Conservation (phyloP, 2,797 vertebrate species). For the Lemur catta region DNA sequence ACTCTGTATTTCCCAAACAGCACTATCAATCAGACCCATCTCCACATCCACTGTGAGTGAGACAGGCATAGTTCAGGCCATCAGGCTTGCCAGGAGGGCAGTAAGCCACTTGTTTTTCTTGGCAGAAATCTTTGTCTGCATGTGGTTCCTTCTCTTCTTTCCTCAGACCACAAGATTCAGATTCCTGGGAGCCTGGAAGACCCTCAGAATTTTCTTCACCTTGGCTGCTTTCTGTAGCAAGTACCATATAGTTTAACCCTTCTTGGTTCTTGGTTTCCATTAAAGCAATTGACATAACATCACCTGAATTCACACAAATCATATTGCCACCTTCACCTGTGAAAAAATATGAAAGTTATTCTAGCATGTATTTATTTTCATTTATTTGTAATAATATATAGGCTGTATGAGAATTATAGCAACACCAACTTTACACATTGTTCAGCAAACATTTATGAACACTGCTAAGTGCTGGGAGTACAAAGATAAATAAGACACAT, state of each 20-base stretch:
- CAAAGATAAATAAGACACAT: background rate
- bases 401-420: background rate
- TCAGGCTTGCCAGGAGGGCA: background rate
- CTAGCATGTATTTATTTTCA: background rate
- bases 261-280: conserved; percentile 82
- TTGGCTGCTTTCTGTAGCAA: conserved; percentile 74
- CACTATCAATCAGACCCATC: conserved; percentile 54
- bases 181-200: conserved; percentile 62
- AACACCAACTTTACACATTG: background rate
- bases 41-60: conserved; percentile 63
- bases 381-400: background rate
- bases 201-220: conserved; percentile 50
- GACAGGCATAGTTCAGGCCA: conserved; percentile 70
- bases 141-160: conserved; percentile 67
- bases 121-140: conserved; percentile 62
- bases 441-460: background rate
- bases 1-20: background rate
- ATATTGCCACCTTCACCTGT: conserved; percentile 71
- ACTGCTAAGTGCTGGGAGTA: background rate
- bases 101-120: conserved; percentile 66
- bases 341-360: background rate
- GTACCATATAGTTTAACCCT: conserved; percentile 86
- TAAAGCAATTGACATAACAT: conserved; percentile 66
- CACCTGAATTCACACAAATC: conserved; percentile 73
- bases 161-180: background rate